Evolutionary conservation across 2,797 vertebrate genomes (phyloP), one percentile per base, ranked within the genome.

Genomic region (Champsocephalus esox): DNA sequence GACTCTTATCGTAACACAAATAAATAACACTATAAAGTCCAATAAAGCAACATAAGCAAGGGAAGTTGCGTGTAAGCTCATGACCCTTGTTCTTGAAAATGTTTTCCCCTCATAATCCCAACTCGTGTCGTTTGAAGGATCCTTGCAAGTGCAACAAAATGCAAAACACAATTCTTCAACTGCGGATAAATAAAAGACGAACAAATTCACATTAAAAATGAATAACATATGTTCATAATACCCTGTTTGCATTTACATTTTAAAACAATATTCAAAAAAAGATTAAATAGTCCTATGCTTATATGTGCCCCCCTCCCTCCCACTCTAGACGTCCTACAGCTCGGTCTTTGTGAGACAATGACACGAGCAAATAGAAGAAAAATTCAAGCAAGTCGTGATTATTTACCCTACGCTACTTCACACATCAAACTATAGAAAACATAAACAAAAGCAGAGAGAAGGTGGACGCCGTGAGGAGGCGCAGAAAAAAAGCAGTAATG

Each of bases 211-310:
- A 98, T 97, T 97, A 88, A 95, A 96, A 94, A 95, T 93, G 95
- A 95, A 96, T 95, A 96, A 96, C 95, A 96, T 95, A 94, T 96
- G 95, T 96, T 97, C 95, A 96, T 96, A 96, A 97, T 98, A 99
- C 98, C 98, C 98, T 99, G 98, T 99, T 97, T 96, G 96, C 95
- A 95, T 95, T 96, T 96, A 93, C 93, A 94, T 77, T 95, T 95
- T 92, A 95, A 96, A 96, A 96, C 94, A 95, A 94, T 86, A 93
- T 58, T 63, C 13, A 21, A 57, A 54, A 92, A 92, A 92, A 85
- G 92, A 94, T 92, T 91, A 95, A 95, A 95, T 93, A 93, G 67
- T 83, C 76, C 83, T 88, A 95, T 93, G 83, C 75, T 85, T 91
- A 92, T 91, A 87, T 86, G 89, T 82, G 66, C 70, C 70, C 80